Base-by-base conservation (phyloP, 2,113 vertebrate genomes). In the Phainopepla nitens region DNA sequence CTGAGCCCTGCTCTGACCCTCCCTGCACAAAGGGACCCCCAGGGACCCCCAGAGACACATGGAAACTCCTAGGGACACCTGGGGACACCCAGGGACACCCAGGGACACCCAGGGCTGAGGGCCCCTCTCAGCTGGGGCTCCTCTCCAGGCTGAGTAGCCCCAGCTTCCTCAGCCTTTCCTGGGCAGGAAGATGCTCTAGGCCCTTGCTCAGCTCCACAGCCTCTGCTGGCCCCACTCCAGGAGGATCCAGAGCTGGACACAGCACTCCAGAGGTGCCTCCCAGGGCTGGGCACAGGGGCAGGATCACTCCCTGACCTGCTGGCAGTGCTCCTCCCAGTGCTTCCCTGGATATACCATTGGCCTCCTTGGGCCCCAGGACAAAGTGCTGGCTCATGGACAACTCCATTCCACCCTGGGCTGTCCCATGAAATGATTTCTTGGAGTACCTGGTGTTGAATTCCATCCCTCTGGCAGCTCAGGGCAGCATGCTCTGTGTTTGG, bases 171-270 rank as follows among this genome's bases (percentile, higher is more conserved):
- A 73, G 86, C 68, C 33, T 51, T 1, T 39, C 33, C 51, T 51
- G 58, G 12, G 10, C 68, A 35, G 1, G 0, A 22, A 23, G 76
- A 4, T 50, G 58, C 68, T 45, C 44, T 51, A 33, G 39, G 17
- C 22, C 36, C 41, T 35, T 31, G 1, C 81, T 45, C 27, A 45
- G 33, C 33, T 11, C 2, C 1, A 1, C 39, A 36, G 56, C 13
- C 39, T 21, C 21, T 2, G 1, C 75, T 4, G 35, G 45, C 15
- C 6, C 47, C 0, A 0, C 65, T 58, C 15, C 51, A 51, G 84
- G 33, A 58, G 60, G 58, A 50, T 7, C 29, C 75, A 41, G 41
- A 10, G 29, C 35, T 56, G 56, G 41, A 8, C 64, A 10, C 33
- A 15, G 24, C n/a, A 8, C 18, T 15, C 14, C 24, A 50, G 60